Evolutionary conservation across 1,140 invertebrate genomes (phyloP).

Genomic region (Pomacea maculata): DNA sequence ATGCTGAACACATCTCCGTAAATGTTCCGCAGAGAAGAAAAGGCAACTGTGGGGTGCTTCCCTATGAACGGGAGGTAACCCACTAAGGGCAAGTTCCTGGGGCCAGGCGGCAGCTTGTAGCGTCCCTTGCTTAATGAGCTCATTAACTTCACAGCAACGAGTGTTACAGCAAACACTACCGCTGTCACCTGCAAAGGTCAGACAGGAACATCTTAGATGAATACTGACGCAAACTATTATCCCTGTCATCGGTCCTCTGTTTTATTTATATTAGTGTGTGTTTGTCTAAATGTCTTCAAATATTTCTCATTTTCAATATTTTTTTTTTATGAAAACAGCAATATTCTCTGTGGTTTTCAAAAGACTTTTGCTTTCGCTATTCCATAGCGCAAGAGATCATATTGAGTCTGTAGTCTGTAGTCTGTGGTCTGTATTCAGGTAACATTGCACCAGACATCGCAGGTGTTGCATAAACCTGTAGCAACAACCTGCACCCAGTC

Average conservation of each 20-base stretch:
- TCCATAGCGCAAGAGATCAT: too few relatives aligned
- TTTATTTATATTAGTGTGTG: conserved; percentile 28
- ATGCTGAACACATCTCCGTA: conserved; percentile 44
- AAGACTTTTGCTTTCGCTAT: too few relatives aligned
- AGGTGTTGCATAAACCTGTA: too few relatives aligned
- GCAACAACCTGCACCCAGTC: too few relatives aligned
- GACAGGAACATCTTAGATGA: conserved; percentile 24
- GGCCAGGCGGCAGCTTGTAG: conserved; percentile 42
- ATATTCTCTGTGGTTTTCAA: too few relatives aligned
- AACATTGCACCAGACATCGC: too few relatives aligned
- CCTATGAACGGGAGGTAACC: conserved; percentile 48
- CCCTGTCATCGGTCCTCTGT: conserved; percentile 38
- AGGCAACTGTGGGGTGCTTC: conserved; percentile 23
- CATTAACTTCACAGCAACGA: not conserved
- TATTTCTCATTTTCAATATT: too few relatives aligned
- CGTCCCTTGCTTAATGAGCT: not conserved
- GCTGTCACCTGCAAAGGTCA: conserved; percentile 2
- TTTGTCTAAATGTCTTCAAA: too few relatives aligned
- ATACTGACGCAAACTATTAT: conserved; percentile 39
- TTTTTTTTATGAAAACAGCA: too few relatives aligned
- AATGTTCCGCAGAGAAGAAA: conserved; percentile 10
- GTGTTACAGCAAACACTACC: not conserved
- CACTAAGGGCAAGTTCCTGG: conserved; percentile 44
- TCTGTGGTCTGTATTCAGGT: too few relatives aligned
- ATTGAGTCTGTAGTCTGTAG: too few relatives aligned